Conservation (phyloP, 2,113 vertebrate species). For the Hirundichthys speculiger region DNA sequence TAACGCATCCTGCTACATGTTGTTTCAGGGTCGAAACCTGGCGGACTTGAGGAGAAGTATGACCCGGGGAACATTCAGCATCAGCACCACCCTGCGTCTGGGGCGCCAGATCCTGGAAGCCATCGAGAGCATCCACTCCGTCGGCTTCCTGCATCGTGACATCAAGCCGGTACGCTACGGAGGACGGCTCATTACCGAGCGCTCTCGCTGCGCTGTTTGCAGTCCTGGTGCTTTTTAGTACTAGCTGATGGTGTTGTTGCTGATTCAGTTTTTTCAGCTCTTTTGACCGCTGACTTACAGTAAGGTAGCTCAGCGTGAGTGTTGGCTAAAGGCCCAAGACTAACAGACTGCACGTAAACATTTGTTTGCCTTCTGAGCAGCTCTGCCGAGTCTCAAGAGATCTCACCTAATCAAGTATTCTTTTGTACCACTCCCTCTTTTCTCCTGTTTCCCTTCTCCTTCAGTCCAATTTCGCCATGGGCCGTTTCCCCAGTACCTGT, state of each 20-base stretch:
- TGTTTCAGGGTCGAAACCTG: conserved; percentile 93
- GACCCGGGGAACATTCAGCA: conserved; percentile 92
- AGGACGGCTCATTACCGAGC: neutral
- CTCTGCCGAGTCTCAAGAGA: conserved; percentile 6
- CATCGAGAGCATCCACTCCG: conserved; percentile 98
- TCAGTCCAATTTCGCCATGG: conserved; percentile 99
- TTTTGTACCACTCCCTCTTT: neutral
- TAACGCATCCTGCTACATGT: neutral
- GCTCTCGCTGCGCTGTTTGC: neutral
- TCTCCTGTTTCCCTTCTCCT: neutral
- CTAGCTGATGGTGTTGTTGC: conserved; percentile 11
- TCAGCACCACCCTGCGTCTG: conserved; percentile 94
- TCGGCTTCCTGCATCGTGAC: conserved; percentile 97
- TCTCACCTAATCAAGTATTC: neutral
- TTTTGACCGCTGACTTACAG: conserved; percentile 17
- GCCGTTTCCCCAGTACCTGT: conserved; percentile 95
- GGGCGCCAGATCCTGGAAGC: conserved; percentile 96
- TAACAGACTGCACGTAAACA: conserved; percentile 18
- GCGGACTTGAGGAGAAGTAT: conserved; percentile 96
- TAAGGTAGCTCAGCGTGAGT: conserved; percentile 14
- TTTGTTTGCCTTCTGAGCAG: neutral
- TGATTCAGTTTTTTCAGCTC: conserved; percentile 25
- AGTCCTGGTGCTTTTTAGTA: conserved; percentile 4
- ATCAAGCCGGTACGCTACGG: conserved; percentile 91
- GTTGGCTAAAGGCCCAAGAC: conserved; percentile 18